Evolutionary conservation across 1,140 invertebrate species (phyloP).

Genomic region (Protaetia brevitarsis): DNA sequence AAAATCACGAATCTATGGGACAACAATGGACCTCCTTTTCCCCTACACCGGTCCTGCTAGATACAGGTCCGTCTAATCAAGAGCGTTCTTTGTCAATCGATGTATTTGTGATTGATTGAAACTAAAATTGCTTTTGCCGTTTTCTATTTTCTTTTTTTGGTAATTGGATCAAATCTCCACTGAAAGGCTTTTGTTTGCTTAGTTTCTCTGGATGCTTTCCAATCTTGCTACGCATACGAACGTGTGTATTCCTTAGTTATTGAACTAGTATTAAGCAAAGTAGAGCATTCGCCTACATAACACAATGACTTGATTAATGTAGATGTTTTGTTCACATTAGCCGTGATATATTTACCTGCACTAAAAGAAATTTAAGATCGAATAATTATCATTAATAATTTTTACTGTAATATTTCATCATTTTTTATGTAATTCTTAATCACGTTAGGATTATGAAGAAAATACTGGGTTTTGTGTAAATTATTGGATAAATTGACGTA

Average conservation of each 20-base stretch:
- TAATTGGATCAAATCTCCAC: conserved; percentile 22
- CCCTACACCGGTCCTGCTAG: conserved; percentile 31
- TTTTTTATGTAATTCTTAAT: too few species aligned
- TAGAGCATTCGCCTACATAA: background rate
- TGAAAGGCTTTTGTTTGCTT: conserved; percentile 14
- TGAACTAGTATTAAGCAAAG: background rate
- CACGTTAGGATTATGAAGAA: too few species aligned
- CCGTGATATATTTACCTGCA: too few species aligned
- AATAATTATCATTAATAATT: too few species aligned
- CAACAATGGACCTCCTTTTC: conserved; percentile 36
- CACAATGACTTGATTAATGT: background rate
- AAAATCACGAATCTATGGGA: conserved; percentile 36
- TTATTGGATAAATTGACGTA: too few species aligned
- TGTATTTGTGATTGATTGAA: conserved; percentile 41
- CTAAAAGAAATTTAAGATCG: too few species aligned
- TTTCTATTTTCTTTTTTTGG: conserved; percentile 20
- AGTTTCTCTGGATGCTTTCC: conserved; percentile 15
- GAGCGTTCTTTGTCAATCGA: conserved; percentile 38
- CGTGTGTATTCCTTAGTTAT: background rate
- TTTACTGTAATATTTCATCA: too few species aligned
- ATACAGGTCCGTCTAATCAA: conserved; percentile 37
- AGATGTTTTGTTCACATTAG: background rate
- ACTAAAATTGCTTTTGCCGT: conserved; percentile 37
- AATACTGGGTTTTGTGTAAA: too few species aligned
- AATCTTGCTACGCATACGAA: conserved; percentile 1